Conservation (phyloP, 2,888 invertebrate species). For the Capitulum mitella region DNA sequence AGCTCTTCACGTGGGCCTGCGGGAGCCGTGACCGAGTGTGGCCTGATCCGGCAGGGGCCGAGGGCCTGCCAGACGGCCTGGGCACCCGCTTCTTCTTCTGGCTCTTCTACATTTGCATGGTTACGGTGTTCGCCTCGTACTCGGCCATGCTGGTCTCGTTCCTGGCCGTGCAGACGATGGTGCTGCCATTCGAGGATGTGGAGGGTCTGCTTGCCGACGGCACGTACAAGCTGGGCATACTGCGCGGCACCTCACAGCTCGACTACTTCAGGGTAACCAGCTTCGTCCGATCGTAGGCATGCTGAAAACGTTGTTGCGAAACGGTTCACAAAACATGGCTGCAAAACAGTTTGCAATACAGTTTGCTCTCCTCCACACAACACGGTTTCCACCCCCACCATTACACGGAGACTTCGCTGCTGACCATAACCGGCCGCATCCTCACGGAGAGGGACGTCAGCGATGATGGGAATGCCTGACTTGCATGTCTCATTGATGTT, state of each 20-base stretch:
- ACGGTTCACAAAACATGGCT: too few species aligned
- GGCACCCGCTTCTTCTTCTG: slow-evolving; percentile 14
- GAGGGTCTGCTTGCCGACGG: background rate
- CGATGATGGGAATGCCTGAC: too few species aligned
- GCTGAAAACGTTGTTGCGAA: too few species aligned
- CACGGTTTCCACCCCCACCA: too few species aligned
- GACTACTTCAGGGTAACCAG: background rate
- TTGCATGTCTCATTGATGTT: too few species aligned
- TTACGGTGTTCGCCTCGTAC: slow-evolving; percentile 8
- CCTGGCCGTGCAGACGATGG: slow-evolving; percentile 11
- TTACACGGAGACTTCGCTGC: too few species aligned
- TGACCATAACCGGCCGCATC: too few species aligned
- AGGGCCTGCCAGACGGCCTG: background rate
- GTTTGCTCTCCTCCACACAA: too few species aligned
- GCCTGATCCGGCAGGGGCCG: background rate
- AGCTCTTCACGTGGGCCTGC: background rate
- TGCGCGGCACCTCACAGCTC: background rate
- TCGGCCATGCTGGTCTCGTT: slow-evolving; percentile 16
- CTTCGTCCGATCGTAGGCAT: too few species aligned
- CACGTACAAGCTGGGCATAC: background rate
- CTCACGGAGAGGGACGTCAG: too few species aligned
- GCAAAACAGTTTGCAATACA: too few species aligned
- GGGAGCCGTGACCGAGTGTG: too few species aligned
- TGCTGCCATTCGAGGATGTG: background rate
- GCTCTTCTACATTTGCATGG: slow-evolving; percentile 4